These are phyloP conservation scores for Nasonia oneida DNA, from an alignment of 2,888 invertebrate species.

Conservation along the genomic window DNA sequence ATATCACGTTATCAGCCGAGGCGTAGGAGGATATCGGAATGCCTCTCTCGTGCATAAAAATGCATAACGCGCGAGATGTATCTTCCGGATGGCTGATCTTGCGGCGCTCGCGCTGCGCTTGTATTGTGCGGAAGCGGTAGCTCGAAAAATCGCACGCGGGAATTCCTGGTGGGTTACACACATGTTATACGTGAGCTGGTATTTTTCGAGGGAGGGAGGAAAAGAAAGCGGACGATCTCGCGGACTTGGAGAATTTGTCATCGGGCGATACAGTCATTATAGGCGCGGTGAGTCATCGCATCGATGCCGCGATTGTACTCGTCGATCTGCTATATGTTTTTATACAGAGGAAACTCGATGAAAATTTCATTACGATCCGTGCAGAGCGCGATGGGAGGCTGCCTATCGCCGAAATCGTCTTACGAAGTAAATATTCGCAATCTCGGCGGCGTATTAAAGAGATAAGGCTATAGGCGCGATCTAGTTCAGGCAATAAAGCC, in stretches of 20 bases:
- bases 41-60: not conserved
- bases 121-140: not conserved
- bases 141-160: not conserved
- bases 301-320: not conserved
- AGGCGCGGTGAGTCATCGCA: not conserved
- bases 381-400: not conserved
- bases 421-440: not conserved
- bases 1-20: no score
- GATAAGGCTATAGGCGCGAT: not conserved
- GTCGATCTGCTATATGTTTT: not conserved
- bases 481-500: not conserved
- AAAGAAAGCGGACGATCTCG: not conserved
- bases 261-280: not conserved
- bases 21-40: no score
- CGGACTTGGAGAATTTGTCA: not conserved
- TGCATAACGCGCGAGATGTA: not conserved
- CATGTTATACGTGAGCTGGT: not conserved
- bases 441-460: not conserved
- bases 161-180: not conserved
- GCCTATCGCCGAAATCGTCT: not conserved
- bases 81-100: not conserved
- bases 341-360: not conserved
- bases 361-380: not conserved
- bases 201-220: not conserved
- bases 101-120: not conserved